Base-by-base conservation (phyloP, 2,797 vertebrate genomes). In the Vireo griseus region DNA sequence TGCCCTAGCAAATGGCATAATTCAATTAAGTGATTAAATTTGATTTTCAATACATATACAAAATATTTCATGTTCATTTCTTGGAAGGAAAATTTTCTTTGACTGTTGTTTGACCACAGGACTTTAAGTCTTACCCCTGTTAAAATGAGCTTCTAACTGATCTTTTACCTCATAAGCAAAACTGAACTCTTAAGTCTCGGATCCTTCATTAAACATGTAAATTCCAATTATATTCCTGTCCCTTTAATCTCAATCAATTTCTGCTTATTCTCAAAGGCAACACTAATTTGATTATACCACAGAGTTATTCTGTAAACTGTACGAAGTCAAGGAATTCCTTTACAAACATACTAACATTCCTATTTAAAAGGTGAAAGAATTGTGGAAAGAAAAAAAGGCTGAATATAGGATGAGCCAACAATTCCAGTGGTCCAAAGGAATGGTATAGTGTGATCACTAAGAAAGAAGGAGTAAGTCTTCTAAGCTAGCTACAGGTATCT, bases 61-160 rank as follows among this genome's bases (percentile, higher is more conserved):
- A 76, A 80, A 13, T 39, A 54, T 52, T 86, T 66, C 21, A 75
- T 8, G 15, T 44, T 18, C 0, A 0, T 29, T 47, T 74, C 44
- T 58, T 52, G 20, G 14, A 77, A 3, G 15, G 11, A 79, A 86
- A 7, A 11, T 75, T 80, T 77, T 67, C 40, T 89, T 83, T 8
- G 5, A 13, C 15, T 81, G 12, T 14, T 68, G 37, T 42, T 69
- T 69, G 21, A 81, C 26, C 33, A 31, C 17, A 79, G 10, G 59
- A 82, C 0, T 2, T 19, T 9, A 85, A 42, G 33, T 47, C 18
- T 59, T 35, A 76, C 2, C 29, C 2, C 5, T 1, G 0, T 61
- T 72, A 69, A 74, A 82, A 91, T 0, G 1, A 5, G 14, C 22
- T 63, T 59, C 33, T 33, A 74, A 37, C 35, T 55, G 31, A 75